phyloP scores from a whole-genome alignment of 1,140 invertebrate species.

The Drosophila pruinosa region DNA sequence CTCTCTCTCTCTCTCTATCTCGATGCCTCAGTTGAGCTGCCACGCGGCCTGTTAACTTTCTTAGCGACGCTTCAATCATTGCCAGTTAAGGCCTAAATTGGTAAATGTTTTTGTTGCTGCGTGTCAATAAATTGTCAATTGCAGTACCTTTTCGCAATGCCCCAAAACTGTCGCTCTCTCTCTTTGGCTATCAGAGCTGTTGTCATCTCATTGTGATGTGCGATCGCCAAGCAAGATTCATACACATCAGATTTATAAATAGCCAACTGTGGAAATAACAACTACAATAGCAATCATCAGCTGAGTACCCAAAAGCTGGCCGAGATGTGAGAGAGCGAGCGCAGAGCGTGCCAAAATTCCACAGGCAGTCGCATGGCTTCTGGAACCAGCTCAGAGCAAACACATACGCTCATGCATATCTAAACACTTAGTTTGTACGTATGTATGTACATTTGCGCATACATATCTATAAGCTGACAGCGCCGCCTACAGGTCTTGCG shows the following conservation, averaged over 20 bases:
- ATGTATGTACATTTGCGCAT: background rate
- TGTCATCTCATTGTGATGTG: slow-evolving; percentile 7
- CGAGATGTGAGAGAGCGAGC: slow-evolving; percentile 26
- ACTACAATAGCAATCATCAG: slow-evolving; percentile 29
- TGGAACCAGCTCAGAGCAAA: slow-evolving; percentile 39
- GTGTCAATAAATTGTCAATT: slow-evolving; percentile 19
- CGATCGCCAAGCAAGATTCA: slow-evolving; percentile 48
- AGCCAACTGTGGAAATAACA: slow-evolving; percentile 42
- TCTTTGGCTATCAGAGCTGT: background rate
- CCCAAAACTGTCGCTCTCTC: background rate
- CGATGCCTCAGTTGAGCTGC: background rate
- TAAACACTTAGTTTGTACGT: background rate
- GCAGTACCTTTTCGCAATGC: background rate
- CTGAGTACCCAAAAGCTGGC: slow-evolving; percentile 34
- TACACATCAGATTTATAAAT: slow-evolving; percentile 79
- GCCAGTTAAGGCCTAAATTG: slow-evolving; percentile 37
- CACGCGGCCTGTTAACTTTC: slow-evolving; percentile 33
- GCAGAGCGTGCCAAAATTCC: slow-evolving; percentile 48
- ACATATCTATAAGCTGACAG: slow-evolving; percentile 32
- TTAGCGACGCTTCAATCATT: slow-evolving; percentile 15
- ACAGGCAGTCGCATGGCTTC: slow-evolving; percentile 59
- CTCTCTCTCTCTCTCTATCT: background rate
- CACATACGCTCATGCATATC: background rate
- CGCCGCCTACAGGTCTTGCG: slow-evolving; percentile 37
- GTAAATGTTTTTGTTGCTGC: slow-evolving; percentile 22